Percentiles rank a stretch among this genome's conserved stretches.
phyloP scores from a whole-genome alignment of 1,140 invertebrate genomes.

The Dendrolimus punctatus region DNA sequence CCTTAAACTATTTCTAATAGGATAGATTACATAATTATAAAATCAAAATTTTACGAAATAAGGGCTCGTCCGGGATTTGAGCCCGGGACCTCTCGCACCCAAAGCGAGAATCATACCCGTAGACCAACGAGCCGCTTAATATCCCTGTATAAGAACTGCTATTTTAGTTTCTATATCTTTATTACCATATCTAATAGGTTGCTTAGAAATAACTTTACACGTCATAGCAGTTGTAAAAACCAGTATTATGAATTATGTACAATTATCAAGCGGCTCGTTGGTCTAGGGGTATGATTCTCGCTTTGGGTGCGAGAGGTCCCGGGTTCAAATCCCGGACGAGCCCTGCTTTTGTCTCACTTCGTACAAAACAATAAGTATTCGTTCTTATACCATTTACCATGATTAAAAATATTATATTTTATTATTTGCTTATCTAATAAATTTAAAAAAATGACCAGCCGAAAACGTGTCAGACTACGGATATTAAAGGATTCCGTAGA shows the following conservation, averaged over 20 bases:
- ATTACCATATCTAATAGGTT: too few species aligned
- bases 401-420: too few species aligned
- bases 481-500: too few species aligned
- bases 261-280: conserved; percentile 14
- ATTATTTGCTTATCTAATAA: too few species aligned
- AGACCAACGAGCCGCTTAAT: conserved; percentile 18
- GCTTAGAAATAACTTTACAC: too few species aligned
- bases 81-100: conserved; percentile 22
- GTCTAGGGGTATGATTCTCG: conserved; percentile 24
- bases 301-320: conserved; percentile 24
- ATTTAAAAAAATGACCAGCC: too few species aligned
- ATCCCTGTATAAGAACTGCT: too few species aligned
- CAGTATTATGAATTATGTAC: conserved; percentile 1
- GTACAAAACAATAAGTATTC: background rate
- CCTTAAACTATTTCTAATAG: too few species aligned
- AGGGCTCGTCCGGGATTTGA: conserved; percentile 22
- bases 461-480: too few species aligned
- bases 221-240: background rate
- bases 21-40: too few species aligned
- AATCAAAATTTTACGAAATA: conserved; percentile 2
- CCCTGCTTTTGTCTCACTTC: conserved; percentile 2
- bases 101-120: conserved; percentile 27
- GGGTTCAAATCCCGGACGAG: conserved; percentile 15
- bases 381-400: too few species aligned
- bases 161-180: too few species aligned